Evolutionary conservation across 2,888 invertebrate species (phyloP), one percentile per base, ranked within the genome.

Genomic region (Tuta absoluta): DNA sequence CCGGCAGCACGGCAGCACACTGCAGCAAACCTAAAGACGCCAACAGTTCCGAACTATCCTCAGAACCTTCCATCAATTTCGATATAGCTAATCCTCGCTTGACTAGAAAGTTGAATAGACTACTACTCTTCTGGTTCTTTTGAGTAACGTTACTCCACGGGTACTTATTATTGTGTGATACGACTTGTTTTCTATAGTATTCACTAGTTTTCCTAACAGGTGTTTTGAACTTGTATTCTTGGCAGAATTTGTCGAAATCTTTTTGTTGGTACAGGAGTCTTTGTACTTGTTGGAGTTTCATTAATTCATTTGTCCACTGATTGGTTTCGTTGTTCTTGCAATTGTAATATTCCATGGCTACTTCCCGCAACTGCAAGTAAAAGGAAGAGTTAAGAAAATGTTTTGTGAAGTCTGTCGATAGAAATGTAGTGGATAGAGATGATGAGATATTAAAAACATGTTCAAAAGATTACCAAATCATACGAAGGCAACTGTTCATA

Each of bases 331-430:
- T 92, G 49, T 92, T 91, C 65, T 84, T 85, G 76, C 95, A 96
- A 78, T 94, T 95, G 75, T 94, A 93, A 81, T 96, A 96, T 71
- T 95, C 94, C 78, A 95, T 89, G 23, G 94, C 95, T 28, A 95
- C 87, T 90, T 96, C 95, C 70, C 94, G 93, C 58, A 96, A 78
- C 96, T 96, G 81, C 65, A 77, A 79, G 2, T 49, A 4, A 53
- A 49, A 49, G n/a, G 8, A 8, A 19, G 11, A 49, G 2, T 12
- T 11, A 49, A 49, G 10, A 49, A 19, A n/a, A 19, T 8, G 5
- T n/a, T 14, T 41, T 41, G 2, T 41, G 2, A 41, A 41, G 12
- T n/a, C 2, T 14, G 11, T 41, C 12, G 5, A 41, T 41, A 41
- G 8, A 10, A 12, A 2, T 33, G 8, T 33, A 4, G 33, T 33